Conservation (phyloP, 2,888 invertebrate genomes). For the Nowickia ferox region DNA sequence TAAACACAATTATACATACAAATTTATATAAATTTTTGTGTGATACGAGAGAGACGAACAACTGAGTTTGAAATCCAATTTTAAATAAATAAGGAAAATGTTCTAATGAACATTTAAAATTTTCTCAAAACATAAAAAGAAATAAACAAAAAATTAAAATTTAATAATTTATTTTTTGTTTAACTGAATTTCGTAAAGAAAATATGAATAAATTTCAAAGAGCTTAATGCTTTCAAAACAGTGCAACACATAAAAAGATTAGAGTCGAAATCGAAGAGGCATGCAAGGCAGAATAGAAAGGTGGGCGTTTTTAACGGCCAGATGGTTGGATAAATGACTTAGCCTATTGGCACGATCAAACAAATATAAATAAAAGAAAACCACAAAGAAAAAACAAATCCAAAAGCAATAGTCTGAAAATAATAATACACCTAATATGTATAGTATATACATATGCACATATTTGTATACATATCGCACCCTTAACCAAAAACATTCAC, state of each 20-base stretch:
- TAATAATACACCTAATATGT: neutral
- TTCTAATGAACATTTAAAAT: conserved; percentile 64
- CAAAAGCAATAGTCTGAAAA: conserved; percentile 38
- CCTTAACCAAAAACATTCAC: neutral
- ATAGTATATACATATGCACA: too few species aligned
- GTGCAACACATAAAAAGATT: conserved; percentile 5
- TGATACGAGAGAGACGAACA: conserved; percentile 62
- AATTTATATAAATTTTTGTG: conserved; percentile 20
- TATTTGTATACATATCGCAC: too few species aligned
- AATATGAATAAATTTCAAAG: conserved; percentile 61
- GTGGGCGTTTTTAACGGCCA: conserved; percentile 64
- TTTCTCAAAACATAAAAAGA: conserved; percentile 45
- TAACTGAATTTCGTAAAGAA: conserved; percentile 54
- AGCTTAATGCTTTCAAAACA: conserved; percentile 61
- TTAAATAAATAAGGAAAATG: conserved; percentile 75
- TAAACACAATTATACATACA: conserved; percentile 13
- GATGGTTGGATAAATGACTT: conserved; percentile 20
- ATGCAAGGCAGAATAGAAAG: neutral
- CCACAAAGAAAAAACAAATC: conserved; percentile 20
- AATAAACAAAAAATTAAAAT: conserved; percentile 39
- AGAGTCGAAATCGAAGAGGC: neutral
- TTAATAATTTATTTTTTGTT: conserved; percentile 48
- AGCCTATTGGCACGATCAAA: conserved; percentile 51
- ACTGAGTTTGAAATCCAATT: conserved; percentile 74
- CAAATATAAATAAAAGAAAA: conserved; percentile 20